phyloP scores from a whole-genome alignment of 64 coral and sea anemone species.

The Anthopleura sola region DNA sequence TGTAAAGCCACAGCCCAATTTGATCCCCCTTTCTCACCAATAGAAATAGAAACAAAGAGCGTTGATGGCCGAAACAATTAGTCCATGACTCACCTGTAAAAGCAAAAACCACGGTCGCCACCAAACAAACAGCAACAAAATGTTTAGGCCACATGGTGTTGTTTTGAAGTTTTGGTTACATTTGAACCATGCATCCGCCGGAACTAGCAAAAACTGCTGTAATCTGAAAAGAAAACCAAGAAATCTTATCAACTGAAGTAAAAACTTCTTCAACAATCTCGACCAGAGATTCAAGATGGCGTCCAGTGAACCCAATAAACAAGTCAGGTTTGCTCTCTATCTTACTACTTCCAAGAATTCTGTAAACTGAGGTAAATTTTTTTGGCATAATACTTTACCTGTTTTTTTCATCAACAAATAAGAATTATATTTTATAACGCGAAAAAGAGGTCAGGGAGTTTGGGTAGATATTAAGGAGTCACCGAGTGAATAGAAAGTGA shows the following conservation, averaged over 20 bases:
- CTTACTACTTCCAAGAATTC: background rate
- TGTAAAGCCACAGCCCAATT: too few species aligned
- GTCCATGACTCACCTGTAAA: background rate
- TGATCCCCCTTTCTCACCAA: too few species aligned
- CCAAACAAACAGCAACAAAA: slow-evolving; percentile 2
- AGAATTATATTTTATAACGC: too few species aligned
- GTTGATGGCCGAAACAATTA: too few species aligned
- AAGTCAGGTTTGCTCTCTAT: background rate
- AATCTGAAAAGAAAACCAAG: background rate
- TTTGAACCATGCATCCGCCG: background rate
- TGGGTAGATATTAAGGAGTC: background rate
- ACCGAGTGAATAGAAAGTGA: background rate
- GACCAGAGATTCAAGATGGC: background rate
- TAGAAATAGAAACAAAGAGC: too few species aligned
- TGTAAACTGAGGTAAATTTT: background rate
- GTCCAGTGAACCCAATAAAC: background rate
- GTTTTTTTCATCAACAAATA: background rate
- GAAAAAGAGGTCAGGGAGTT: background rate
- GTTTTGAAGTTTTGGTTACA: background rate
- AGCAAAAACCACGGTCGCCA: background rate
- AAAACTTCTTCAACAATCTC: background rate
- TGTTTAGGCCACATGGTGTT: slow-evolving; percentile 6
- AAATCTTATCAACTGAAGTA: background rate
- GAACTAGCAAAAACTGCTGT: background rate
- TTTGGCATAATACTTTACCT: background rate